These are phyloP conservation scores for Amblyopsis rosae DNA, from an alignment of 2,113 vertebrate species.

Conservation along the genomic window DNA sequence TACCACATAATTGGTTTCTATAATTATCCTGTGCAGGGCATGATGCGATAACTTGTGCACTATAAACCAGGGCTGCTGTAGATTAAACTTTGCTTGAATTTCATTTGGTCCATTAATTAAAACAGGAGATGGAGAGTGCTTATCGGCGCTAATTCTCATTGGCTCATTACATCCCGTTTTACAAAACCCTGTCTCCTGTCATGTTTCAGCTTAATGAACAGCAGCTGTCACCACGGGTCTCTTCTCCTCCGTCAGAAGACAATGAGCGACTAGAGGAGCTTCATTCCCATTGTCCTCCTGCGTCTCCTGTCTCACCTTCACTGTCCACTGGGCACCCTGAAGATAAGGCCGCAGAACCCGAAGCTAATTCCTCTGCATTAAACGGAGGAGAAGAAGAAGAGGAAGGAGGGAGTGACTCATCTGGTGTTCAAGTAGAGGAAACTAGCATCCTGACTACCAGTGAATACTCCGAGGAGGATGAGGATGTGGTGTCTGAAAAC, in stretches of 20 bases:
- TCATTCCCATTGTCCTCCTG: not conserved
- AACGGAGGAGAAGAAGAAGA: constrained; percentile 42
- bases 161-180: constrained; percentile 28
- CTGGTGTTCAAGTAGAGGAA: constrained; percentile 66
- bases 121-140: not conserved
- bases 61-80: constrained; percentile 28
- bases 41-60: constrained; percentile 14
- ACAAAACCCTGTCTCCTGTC: constrained; percentile 26
- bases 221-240: constrained; percentile 37
- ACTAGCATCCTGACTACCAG: constrained; percentile 78
- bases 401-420: constrained; percentile 63
- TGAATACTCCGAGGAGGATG: constrained; percentile 82
- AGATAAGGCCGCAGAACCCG: constrained; percentile 22
- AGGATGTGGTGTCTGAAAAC: constrained; percentile 43
- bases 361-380: constrained; percentile 34
- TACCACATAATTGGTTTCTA: constrained; percentile 2
- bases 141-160: constrained; percentile 9
- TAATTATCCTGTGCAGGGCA: constrained; percentile 27
- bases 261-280: constrained; percentile 19
- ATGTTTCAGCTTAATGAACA: constrained; percentile 58
- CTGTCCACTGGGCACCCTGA: constrained; percentile 39
- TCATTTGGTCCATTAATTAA: constrained; percentile 15
- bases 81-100: constrained; percentile 31
- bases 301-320: constrained; percentile 18
- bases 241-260: constrained; percentile 9